Evolutionary conservation across 2,113 vertebrate species (phyloP).

Genomic region (Ceyx melanurus): DNA sequence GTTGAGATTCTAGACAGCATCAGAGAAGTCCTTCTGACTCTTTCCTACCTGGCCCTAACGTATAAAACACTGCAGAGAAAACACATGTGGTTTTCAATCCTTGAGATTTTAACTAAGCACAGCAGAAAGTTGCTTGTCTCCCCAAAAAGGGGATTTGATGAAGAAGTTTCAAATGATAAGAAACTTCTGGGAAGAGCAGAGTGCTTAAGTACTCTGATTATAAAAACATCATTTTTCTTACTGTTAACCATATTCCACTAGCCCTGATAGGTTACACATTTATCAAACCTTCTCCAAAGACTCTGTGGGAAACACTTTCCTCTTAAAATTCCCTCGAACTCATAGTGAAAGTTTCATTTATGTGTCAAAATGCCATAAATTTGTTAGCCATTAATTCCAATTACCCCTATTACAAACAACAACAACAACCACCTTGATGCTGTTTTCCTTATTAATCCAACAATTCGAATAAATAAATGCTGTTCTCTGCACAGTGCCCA

Average conservation of each 20-base stretch:
- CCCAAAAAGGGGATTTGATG: neutral
- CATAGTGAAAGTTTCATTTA: neutral
- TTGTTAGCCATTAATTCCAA: neutral
- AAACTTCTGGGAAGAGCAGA: neutral
- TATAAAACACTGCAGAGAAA: neutral
- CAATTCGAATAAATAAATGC: neutral
- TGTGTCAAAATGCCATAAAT: neutral
- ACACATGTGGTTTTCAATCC: neutral
- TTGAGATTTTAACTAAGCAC: neutral
- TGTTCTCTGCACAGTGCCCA: accelerated
- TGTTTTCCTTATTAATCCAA: neutral
- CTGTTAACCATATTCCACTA: neutral
- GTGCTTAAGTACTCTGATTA: neutral
- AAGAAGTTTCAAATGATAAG: neutral
- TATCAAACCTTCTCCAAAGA: neutral
- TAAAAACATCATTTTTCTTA: neutral
- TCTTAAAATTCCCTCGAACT: neutral
- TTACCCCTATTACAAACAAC: neutral
- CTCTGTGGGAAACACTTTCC: neutral
- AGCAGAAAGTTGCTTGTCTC: neutral
- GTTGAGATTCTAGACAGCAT: neutral
- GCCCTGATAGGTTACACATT: accelerated
- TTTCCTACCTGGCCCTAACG: neutral
- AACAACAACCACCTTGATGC: neutral
- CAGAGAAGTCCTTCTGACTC: neutral